These are phyloP conservation scores for Cantharis lateralis DNA, from an alignment of 2,888 invertebrate genomes.

Conservation along the genomic window DNA sequence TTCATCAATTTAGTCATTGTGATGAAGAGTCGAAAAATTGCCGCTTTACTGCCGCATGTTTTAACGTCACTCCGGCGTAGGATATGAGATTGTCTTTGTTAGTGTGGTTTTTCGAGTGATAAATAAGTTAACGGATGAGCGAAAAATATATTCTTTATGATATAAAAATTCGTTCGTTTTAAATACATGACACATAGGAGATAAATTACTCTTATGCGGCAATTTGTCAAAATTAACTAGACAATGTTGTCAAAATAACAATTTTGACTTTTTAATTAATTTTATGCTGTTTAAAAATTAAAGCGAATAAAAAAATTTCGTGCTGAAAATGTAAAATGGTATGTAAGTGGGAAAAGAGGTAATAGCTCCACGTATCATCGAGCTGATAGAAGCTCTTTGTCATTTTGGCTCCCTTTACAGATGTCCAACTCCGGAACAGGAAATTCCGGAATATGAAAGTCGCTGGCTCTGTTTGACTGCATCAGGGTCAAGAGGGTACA, in stretches of 20 bases:
- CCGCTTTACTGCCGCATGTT: not conserved
- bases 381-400: constrained; percentile 20
- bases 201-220: constrained; percentile 2
- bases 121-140: not conserved
- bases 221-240: constrained; percentile 2
- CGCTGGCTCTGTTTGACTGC: not conserved
- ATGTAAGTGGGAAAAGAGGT: constrained; percentile 17
- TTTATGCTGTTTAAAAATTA: not conserved
- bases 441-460: constrained; percentile 4
- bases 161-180: not conserved
- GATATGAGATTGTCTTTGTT: not conserved
- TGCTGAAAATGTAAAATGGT: constrained; percentile 11
- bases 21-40: not conserved
- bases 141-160: not conserved
- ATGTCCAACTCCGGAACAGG: constrained; percentile 8
- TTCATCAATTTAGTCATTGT: not conserved
- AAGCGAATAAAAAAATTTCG: constrained; percentile 4
- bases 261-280: not conserved
- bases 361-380: constrained; percentile 24
- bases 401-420: constrained; percentile 15
- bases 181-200: not conserved
- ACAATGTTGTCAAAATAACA: not conserved
- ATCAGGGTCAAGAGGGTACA: constrained; percentile 11
- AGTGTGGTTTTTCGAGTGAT: not conserved
- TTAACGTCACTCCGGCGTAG: not conserved